Evolutionary conservation across 2,888 invertebrate species (phyloP), one percentile per base, ranked within the genome.

Genomic region (Willowsia nigromaculata): DNA sequence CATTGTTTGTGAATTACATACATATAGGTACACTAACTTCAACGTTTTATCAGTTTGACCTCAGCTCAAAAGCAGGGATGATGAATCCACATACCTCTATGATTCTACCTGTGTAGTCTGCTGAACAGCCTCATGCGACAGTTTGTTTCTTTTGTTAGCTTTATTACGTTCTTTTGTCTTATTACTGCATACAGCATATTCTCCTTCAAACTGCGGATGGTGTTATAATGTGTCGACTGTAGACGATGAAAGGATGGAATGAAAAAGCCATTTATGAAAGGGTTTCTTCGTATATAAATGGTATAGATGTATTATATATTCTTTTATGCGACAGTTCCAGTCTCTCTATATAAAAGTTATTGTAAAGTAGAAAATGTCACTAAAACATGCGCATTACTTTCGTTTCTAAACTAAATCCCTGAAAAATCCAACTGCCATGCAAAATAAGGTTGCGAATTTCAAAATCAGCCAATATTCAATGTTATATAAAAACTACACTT

Each of bases 151-250:
- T 65, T 65, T 65, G 65, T 65, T n/a, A 33, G n/a, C 37, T 33
- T 33, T 65, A 62, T 65, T 65, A 65, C 65, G 22, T 18, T 33
- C 68, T 37, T 68, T 68, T 68, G 68, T 68, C 68, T 68, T 68
- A n/a, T 56, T 7, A 56, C 22, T 53, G 3, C 30, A 25, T 18
- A 53, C 11, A 56, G 6, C 25, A 22, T 56, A 7, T 6, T 18
- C 22, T 18, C 7, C 5, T 56, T 9, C 4, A 56, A 56, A 25
- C 18, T 25, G 4, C 1, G 62, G 0, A 9, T 1, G 7, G 22
- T 13, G 11, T 27, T n/a, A n/a, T n/a, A n/a, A n/a, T n/a, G n/a
- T n/a, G n/a, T n/a, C 40, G 6, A 40, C 40, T 40, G 9, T 9
- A 9, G 30, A 68, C 15, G 65, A 37, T 37, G 18, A 68, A 68